Evolutionary conservation across 1,140 invertebrate species (phyloP), one percentile per base, ranked within the genome.

Genomic region (Scaptomyza pallida): DNA sequence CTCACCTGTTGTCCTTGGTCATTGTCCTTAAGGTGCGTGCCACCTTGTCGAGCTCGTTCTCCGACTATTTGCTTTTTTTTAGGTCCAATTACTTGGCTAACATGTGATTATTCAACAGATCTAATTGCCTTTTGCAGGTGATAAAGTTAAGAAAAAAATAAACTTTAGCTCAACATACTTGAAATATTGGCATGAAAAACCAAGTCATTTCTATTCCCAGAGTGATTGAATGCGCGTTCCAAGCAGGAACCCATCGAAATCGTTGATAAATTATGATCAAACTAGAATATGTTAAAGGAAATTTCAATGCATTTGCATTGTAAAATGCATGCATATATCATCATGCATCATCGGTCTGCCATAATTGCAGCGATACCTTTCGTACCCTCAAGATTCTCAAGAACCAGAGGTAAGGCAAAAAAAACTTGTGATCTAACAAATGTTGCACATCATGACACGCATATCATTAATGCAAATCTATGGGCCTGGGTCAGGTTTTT

Each of bases 401-500:
- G 48, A 15, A 10, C 13, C 1, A 26, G 12, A 43, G 8, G 21
- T 16, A 30, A 15, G 15, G 3, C 23, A 50, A 55, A n/a, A 26
- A 26, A 26, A 26, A 26, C 23, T 26, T n/a, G 15, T 50, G 23
- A 55, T 52, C 69, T 63, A 44, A 78, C 61, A 78, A 85, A 75
- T 85, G 79, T 85, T 60, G 78, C 78, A 71, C 56, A 81, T 80
- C 79, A 78, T 64, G 54, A 23, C 33, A n/a, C 54, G 80, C 81
- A 85, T 86, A 85, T 85, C 80, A 85, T 85, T 86, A 85, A 85
- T 85, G 80, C 80, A 85, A 85, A 85, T 86, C 80, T 79, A 73
- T 73, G 80, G 68, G 76, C 57, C 47, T 51, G 41, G 47, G 26
- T 19, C 37, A 48, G 37, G 41, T 69, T 17, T 69, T 17, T 52